These are phyloP conservation scores for Dioctria rufipes DNA, from an alignment of 2,888 invertebrate species.

Conservation along the genomic window DNA sequence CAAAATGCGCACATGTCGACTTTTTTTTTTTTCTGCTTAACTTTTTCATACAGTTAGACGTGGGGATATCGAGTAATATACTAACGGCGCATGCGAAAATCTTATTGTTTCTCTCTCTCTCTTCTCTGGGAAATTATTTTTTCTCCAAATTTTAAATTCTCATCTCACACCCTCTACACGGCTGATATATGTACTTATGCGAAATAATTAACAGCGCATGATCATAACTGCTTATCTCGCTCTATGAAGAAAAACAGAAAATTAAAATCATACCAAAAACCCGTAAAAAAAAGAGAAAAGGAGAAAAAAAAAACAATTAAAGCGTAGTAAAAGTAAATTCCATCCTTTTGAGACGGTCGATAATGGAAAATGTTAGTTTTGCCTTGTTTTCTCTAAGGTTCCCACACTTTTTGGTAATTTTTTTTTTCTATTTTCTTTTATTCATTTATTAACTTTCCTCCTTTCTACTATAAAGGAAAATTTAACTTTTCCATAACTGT, in stretches of 20 bases:
- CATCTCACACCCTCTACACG: not conserved
- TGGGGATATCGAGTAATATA: not conserved
- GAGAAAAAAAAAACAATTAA: constrained; percentile 37
- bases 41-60: not conserved
- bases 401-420: constrained; percentile 1
- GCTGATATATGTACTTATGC: not conserved
- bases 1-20: constrained; percentile 42
- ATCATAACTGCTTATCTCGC: not conserved
- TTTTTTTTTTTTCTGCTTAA: not conserved
- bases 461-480: not conserved
- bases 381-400: not conserved
- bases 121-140: not conserved
- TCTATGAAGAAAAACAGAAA: no score
- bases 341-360: constrained; percentile 48
- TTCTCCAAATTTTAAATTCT: constrained; percentile 1
- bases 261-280: not conserved
- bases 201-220: constrained; percentile 34
- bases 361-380: constrained; percentile 53
- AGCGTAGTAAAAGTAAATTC: constrained; percentile 51
- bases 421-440: constrained; percentile 1
- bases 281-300: not conserved
- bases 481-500: not conserved
- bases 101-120: not conserved
- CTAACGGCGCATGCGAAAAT: constrained; percentile 12
- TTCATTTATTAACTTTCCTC: not conserved